A percentile compares a stretch with the other conserved stretches of the same genome.
Conservation (phyloP, 2,113 vertebrate species). For the Psilopogon haemacephalus region DNA sequence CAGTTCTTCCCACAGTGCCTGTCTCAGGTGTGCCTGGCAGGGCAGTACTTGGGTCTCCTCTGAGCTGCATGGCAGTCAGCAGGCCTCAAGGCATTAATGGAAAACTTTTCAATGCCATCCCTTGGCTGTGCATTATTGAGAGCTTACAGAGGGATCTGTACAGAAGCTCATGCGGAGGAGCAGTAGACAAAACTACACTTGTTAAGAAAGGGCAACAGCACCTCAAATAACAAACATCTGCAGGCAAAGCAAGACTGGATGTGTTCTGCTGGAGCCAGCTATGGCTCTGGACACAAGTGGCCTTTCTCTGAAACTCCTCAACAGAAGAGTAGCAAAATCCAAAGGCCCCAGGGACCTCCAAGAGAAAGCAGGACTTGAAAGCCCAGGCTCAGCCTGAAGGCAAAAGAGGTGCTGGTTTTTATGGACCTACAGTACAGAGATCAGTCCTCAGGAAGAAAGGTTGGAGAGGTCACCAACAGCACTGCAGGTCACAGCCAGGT, state of each 20-base stretch:
- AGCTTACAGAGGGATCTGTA: neutral
- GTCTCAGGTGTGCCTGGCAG: rapidly evolving
- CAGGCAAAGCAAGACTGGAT: neutral
- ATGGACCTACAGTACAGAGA: neutral
- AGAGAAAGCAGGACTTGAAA: neutral
- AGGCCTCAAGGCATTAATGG: neutral
- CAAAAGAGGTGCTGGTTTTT: neutral
- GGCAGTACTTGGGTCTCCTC: rapidly evolving
- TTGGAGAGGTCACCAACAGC: neutral
- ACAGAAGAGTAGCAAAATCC: neutral
- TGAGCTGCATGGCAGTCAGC: neutral
- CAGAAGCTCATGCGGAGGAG: neutral
- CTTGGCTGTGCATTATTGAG: neutral
- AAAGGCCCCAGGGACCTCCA: neutral
- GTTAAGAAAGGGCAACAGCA: neutral
- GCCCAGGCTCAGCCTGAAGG: neutral
- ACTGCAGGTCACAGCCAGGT: neutral
- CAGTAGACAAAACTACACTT: neutral
- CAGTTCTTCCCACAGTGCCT: rapidly evolving
- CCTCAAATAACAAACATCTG: neutral
- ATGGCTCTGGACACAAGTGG: neutral
- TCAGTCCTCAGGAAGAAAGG: neutral
- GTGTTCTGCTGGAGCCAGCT: neutral
- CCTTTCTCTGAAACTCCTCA: neutral
- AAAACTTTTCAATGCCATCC: neutral